Conservation (phyloP, 2,797 vertebrate species). For the Aotus griseimembra region DNA sequence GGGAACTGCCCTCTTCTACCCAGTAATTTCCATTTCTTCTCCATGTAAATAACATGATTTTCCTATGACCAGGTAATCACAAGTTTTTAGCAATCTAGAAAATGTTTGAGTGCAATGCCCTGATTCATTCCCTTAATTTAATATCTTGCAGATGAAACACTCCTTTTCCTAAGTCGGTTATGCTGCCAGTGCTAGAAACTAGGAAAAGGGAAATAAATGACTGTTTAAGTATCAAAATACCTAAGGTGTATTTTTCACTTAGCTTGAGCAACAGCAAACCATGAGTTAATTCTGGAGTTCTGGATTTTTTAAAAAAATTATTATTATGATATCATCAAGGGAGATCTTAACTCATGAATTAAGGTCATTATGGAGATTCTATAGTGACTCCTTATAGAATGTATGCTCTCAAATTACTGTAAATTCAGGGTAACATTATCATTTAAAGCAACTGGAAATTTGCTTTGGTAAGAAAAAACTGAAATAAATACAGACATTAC, state of each 20-base stretch:
- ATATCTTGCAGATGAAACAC: slow-evolving; percentile 46
- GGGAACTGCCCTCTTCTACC: not conserved
- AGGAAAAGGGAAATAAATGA: not conserved
- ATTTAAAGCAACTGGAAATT: not conserved
- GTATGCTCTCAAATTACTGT: not conserved
- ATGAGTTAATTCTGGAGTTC: not conserved
- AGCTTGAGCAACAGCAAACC: not conserved
- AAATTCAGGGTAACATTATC: not conserved
- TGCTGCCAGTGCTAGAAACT: not conserved
- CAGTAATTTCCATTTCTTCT: not conserved
- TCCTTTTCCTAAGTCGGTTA: not conserved
- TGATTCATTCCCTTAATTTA: slow-evolving; percentile 67
- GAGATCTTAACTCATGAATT: not conserved
- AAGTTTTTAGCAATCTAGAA: slow-evolving; percentile 68
- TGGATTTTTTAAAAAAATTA: not conserved
- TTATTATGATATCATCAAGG: not conserved
- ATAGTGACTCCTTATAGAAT: not conserved
- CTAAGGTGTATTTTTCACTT: not conserved
- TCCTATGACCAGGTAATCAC: slow-evolving; percentile 56
- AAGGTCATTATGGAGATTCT: not conserved
- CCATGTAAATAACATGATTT: not conserved
- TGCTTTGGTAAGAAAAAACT: not conserved
- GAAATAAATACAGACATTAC: not conserved
- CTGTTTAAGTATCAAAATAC: slow-evolving; percentile 60
- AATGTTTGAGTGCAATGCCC: not conserved